phyloP scores from a whole-genome alignment of 1,140 invertebrate species.

The Hycleus cichorii region DNA sequence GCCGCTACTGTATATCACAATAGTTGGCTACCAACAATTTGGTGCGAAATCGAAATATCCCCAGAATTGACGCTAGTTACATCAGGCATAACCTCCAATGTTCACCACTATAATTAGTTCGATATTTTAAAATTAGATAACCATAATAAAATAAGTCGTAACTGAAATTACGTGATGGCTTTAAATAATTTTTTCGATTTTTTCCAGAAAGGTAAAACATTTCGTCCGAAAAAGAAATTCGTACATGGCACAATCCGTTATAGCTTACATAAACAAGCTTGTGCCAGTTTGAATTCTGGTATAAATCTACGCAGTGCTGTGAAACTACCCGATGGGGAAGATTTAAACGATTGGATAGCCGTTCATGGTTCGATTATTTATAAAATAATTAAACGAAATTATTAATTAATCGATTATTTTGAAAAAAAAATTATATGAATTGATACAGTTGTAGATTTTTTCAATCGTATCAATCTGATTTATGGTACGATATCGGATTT shows the following conservation, averaged over 20 bases:
- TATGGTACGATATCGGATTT: constrained; percentile 86
- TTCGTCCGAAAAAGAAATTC: constrained; percentile 85
- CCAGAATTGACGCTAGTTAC: no score
- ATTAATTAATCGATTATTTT: constrained; percentile 22
- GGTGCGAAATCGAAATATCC: no score
- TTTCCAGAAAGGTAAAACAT: constrained; percentile 83
- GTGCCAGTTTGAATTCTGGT: constrained; percentile 89
- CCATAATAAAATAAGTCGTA: no score
- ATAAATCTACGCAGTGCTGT: constrained; percentile 84
- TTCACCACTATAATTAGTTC: no score
- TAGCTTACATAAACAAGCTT: constrained; percentile 88
- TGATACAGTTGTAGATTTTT: constrained; percentile 85
- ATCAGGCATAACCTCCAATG: no score
- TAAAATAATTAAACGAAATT: constrained; percentile 10
- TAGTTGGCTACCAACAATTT: no score
- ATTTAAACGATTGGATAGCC: constrained; percentile 90
- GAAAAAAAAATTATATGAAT: constrained; percentile 1
- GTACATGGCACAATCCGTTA: constrained; percentile 85
- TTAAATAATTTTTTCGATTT: constrained; percentile 69
- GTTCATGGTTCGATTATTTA: constrained; percentile 68
- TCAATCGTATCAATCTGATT: constrained; percentile 91
- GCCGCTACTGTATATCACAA: no score
- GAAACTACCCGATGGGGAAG: constrained; percentile 77
- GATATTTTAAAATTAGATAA: no score
- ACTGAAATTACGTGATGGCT: constrained; percentile 42